phyloP scores from a whole-genome alignment of 2,888 invertebrate species.

The Drosophila monieri region DNA sequence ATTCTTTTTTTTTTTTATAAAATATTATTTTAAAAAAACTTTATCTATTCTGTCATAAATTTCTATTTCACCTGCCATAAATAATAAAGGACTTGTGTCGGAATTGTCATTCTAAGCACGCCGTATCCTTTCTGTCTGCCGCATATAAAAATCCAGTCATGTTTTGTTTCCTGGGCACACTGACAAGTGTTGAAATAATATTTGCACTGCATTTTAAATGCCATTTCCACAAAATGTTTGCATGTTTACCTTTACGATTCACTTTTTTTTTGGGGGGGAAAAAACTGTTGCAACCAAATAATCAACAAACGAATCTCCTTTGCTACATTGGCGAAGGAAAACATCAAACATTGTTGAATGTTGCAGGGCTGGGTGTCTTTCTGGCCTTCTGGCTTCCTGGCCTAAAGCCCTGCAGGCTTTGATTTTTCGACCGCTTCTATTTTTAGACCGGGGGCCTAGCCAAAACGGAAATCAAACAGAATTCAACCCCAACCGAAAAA shows the following conservation, averaged over 20 bases:
- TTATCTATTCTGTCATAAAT: background rate
- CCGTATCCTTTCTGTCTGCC: conserved; percentile 15
- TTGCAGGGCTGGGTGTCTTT: conserved; percentile 5
- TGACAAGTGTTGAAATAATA: conserved; percentile 58
- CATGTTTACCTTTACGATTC: conserved; percentile 1
- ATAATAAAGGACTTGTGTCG: conserved; percentile 39
- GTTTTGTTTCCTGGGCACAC: conserved; percentile 29
- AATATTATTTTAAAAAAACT: background rate
- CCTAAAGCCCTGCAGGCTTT: conserved; percentile 1
- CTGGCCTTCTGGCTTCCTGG: background rate
- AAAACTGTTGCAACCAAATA: conserved; percentile 27
- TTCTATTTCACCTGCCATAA: conserved; percentile 33
- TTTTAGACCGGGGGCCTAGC: conserved; percentile 34
- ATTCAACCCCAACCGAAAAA: conserved; percentile 20
- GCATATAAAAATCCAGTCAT: conserved; percentile 17
- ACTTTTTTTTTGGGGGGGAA: conserved; percentile 1
- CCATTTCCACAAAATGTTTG: conserved; percentile 19
- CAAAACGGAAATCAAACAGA: conserved; percentile 58
- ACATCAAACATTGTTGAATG: conserved; percentile 42
- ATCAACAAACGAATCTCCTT: conserved; percentile 40
- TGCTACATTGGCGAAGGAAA: conserved; percentile 34
- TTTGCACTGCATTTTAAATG: conserved; percentile 54
- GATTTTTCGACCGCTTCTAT: conserved; percentile 41
- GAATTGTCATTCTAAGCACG: conserved; percentile 29
- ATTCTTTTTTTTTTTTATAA: no score